These are phyloP conservation scores for Drosophila atripex DNA, from an alignment of 2,888 invertebrate species.

Conservation along the genomic window DNA sequence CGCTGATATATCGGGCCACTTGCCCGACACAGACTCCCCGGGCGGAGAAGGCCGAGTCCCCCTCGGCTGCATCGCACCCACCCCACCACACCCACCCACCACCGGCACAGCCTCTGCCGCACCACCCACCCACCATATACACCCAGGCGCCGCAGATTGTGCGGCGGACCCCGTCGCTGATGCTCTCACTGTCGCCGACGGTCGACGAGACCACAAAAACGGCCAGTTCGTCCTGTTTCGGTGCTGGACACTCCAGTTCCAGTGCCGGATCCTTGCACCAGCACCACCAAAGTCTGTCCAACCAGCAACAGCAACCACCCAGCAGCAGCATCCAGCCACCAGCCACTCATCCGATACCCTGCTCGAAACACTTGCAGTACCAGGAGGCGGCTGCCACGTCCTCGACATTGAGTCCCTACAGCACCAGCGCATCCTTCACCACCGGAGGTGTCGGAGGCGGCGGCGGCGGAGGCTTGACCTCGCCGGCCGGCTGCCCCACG, in stretches of 20 bases:
- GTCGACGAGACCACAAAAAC: constrained; percentile 32
- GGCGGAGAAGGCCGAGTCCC: constrained; percentile 44
- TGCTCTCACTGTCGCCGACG: constrained; percentile 53
- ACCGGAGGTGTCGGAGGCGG: constrained; percentile 12
- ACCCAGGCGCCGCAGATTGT: constrained; percentile 64
- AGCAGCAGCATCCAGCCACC: constrained; percentile 44
- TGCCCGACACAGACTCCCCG: constrained; percentile 3
- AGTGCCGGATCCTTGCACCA: constrained; percentile 45
- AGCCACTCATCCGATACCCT: constrained; percentile 43
- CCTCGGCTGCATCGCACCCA: constrained; percentile 1
- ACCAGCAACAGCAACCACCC: constrained; percentile 20
- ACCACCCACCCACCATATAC: constrained; percentile 62
- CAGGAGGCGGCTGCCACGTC: constrained; percentile 69
- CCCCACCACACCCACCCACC: constrained; percentile 54
- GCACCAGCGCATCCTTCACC: constrained; percentile 41
- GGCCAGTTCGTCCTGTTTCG: constrained; percentile 50
- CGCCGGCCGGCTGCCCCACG: constrained; percentile 36
- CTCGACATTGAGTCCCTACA: constrained; percentile 53
- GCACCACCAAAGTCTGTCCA: constrained; percentile 19
- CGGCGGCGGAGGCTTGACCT: constrained; percentile 12
- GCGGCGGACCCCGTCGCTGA: constrained; percentile 58
- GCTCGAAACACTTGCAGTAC: constrained; percentile 54
- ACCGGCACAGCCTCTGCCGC: constrained; percentile 27
- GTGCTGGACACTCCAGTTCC: constrained; percentile 49
- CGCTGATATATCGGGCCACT: constrained; percentile 6